Evolutionary conservation across 2,113 vertebrate species (phyloP).

Genomic region (Lota lota): DNA sequence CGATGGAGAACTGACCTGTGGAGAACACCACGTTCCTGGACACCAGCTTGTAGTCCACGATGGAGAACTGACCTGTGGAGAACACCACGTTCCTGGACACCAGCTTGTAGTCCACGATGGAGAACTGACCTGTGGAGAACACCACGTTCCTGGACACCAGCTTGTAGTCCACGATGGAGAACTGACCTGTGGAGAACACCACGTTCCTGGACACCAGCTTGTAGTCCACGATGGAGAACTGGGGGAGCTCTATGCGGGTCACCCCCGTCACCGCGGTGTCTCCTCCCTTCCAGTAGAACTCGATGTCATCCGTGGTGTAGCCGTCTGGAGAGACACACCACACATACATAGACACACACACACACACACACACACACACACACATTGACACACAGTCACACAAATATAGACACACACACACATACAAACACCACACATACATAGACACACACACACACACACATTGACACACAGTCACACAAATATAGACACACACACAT

Average conservation of each 20-base stretch:
- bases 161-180: conserved; percentile 89
- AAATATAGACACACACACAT: too few relatives aligned
- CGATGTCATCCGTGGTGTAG: conserved; percentile 97
- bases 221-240: conserved; percentile 96
- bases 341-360: conserved; percentile 9
- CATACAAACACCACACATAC: too few relatives aligned
- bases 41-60: conserved; percentile 92
- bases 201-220: conserved; percentile 96
- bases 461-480: too few relatives aligned
- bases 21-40: conserved; percentile 85
- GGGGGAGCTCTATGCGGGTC: conserved; percentile 92
- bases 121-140: conserved; percentile 63
- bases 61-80: conserved; percentile 67
- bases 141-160: conserved; percentile 89
- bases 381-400: too few relatives aligned
- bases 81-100: not conserved
- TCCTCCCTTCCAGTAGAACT: conserved; percentile 97
- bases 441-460: too few relatives aligned
- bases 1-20: conserved; percentile 21
- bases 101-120: too few relatives aligned
- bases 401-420: too few relatives aligned
- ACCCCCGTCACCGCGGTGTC: conserved; percentile 90
- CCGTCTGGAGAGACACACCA: conserved; percentile 79
- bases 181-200: conserved; percentile 98
- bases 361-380: too few relatives aligned